Base-by-base conservation (phyloP, 2,888 invertebrate genomes). In the Loripinus fragilis region DNA sequence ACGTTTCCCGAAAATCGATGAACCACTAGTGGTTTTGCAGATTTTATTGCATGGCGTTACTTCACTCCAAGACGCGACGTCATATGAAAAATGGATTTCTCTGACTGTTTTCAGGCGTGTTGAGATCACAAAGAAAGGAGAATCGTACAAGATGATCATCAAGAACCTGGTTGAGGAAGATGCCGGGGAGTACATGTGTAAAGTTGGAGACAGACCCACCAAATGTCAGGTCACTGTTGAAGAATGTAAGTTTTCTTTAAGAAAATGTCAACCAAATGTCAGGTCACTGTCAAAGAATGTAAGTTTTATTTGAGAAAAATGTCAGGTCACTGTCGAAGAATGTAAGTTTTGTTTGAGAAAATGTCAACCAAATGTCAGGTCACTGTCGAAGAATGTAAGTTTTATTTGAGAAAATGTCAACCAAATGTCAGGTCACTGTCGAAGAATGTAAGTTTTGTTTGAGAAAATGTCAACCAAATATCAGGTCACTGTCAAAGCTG, bases 61-160 rank as follows among this genome's bases (percentile, higher is more conserved):
- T n/a, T n/a, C n/a, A n/a, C n/a, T n/a, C n/a, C n/a, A n/a, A n/a
- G n/a, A n/a, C n/a, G n/a, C n/a, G n/a, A n/a, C n/a, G n/a, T n/a
- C n/a, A n/a, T n/a, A n/a, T n/a, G n/a, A n/a, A n/a, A n/a, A n/a
- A 8, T 48, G 48, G 20, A 20, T 35, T 38, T 52, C 52, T 2
- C 33, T 60, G n/a, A 12, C n/a, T 71, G 25, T 52, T 55, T 80
- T 88, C 82, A 96, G 97, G 86, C 95, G 98, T 88, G 71, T 87
- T 65, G 97, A 98, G 94, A 96, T 98, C 74, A 98, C 97, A 92
- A 98, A 97, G 80, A 92, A 91, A 73, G 92, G 94, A 89, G 91
- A 98, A 76, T 71, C 83, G 17, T 85, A 87, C 76, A 91, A 90
- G 90, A 95, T 99, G 71, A 95, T 98, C 76, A 98, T 99, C 48